phyloP scores from a whole-genome alignment of 2,888 invertebrate genomes.

The Agriopis marginaria region DNA sequence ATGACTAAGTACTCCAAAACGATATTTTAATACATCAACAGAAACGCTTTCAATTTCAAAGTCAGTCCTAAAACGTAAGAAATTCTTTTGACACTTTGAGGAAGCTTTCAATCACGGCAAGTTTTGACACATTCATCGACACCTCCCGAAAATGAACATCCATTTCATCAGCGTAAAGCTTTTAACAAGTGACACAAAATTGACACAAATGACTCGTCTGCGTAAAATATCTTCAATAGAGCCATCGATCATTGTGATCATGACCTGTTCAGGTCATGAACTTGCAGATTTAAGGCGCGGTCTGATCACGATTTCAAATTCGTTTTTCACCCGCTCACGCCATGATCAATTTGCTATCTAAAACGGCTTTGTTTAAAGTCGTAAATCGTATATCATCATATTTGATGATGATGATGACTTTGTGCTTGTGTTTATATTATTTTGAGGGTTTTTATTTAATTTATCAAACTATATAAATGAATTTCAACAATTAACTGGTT shows the following conservation, averaged over 20 bases:
- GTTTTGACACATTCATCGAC: constrained; percentile 34
- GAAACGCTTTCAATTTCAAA: constrained; percentile 22
- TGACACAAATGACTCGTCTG: constrained; percentile 27
- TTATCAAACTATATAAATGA: too few species aligned
- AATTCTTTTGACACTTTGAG: constrained; percentile 31
- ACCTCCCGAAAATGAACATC: constrained; percentile 33
- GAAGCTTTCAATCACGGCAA: constrained; percentile 36
- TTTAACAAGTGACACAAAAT: constrained; percentile 29
- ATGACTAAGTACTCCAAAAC: background rate
- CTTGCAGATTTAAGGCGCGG: background rate
- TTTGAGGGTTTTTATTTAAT: too few species aligned
- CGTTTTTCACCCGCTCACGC: too few species aligned
- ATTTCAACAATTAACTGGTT: too few species aligned
- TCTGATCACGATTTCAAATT: too few species aligned
- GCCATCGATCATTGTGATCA: constrained; percentile 13
- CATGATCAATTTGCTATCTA: too few species aligned
- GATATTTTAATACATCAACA: background rate
- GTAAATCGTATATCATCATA: too few species aligned
- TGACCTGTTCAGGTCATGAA: constrained; percentile 3
- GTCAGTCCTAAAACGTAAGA: constrained; percentile 16
- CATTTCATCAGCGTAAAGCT: constrained; percentile 28
- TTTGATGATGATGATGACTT: too few species aligned
- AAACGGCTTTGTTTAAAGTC: too few species aligned
- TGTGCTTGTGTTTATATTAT: too few species aligned
- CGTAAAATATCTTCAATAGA: constrained; percentile 9